These are phyloP conservation scores for Protonibea diacanthus DNA, from an alignment of 2,797 vertebrate species.

Conservation along the genomic window DNA sequence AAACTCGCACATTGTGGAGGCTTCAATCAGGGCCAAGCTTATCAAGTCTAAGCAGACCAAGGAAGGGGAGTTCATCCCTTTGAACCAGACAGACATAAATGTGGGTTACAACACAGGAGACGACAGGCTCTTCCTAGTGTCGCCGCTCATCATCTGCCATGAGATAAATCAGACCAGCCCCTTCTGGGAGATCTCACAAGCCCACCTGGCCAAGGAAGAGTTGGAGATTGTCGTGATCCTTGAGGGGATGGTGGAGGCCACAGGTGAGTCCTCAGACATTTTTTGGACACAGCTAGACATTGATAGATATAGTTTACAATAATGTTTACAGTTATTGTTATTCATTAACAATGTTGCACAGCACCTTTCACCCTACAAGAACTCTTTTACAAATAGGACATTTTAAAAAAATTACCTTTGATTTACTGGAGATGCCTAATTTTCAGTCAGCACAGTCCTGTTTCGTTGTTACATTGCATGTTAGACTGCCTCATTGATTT, in stretches of 20 bases:
- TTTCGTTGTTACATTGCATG: neutral
- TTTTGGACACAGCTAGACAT: neutral
- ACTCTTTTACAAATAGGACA: too few species aligned
- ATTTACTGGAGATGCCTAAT: too few species aligned
- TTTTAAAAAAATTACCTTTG: too few species aligned
- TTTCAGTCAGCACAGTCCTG: neutral
- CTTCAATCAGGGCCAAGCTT: conserved; percentile 97
- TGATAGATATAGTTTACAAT: neutral
- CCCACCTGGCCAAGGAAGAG: conserved; percentile 93
- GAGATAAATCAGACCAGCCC: conserved; percentile 99
- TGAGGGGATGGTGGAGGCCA: conserved; percentile 99
- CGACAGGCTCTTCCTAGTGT: conserved; percentile 98
- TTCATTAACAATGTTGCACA: neutral
- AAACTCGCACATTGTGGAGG: conserved; percentile 99
- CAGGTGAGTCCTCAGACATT: conserved; percentile 87
- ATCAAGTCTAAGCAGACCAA: conserved; percentile 99
- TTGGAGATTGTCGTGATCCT: conserved; percentile 98
- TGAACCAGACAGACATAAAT: conserved; percentile 99
- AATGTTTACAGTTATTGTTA: neutral
- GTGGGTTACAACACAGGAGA: conserved; percentile 99
- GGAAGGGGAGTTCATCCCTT: conserved; percentile 98
- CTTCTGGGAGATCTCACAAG: conserved; percentile 98
- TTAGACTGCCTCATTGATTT: neutral
- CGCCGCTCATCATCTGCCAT: conserved; percentile 98
- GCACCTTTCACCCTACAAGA: neutral